Evolutionary conservation across 2,113 vertebrate genomes (phyloP).

Genomic region (Neogobius melanostomus): DNA sequence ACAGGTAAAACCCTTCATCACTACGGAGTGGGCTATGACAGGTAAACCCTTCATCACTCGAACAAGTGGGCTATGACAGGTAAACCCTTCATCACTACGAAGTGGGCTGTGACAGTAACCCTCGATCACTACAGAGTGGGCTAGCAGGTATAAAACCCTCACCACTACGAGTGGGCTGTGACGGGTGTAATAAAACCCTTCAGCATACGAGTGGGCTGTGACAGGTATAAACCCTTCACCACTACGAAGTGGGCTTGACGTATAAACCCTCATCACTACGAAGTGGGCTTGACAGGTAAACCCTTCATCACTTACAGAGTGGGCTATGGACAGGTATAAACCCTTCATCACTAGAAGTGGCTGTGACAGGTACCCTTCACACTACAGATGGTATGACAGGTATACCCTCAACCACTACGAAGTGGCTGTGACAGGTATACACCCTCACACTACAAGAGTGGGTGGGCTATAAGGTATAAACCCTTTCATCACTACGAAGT

Average conservation of each 20-base stretch:
- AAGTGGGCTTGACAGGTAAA: conserved; percentile 76
- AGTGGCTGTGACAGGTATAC: no score
- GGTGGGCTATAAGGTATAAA: no score
- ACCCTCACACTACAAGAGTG: no score
- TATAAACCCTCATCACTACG: no score
- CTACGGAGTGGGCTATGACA: conserved; percentile 62
- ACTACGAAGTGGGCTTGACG: conserved; percentile 75
- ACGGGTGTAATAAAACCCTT: conserved; percentile 69
- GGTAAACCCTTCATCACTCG: conserved; percentile 51
- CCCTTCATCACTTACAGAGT: no score
- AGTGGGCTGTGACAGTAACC: background rate
- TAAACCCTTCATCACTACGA: conserved; percentile 13
- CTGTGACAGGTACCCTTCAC: conserved; percentile 10
- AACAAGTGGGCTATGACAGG: conserved; percentile 79
- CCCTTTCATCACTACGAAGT: no score
- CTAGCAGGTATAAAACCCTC: no score
- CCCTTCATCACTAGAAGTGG: conserved; percentile 61
- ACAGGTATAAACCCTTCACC: conserved; percentile 14
- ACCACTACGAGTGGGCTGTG: no score
- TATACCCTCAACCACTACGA: conserved; percentile 57
- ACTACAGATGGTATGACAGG: conserved; percentile 52
- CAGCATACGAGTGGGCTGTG: background rate
- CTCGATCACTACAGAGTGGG: conserved; percentile 63
- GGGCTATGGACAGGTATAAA: background rate
- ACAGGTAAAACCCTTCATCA: conserved; percentile 31